Conservation (phyloP, 2,113 vertebrate genomes). For the Mastomys natalensis region DNA sequence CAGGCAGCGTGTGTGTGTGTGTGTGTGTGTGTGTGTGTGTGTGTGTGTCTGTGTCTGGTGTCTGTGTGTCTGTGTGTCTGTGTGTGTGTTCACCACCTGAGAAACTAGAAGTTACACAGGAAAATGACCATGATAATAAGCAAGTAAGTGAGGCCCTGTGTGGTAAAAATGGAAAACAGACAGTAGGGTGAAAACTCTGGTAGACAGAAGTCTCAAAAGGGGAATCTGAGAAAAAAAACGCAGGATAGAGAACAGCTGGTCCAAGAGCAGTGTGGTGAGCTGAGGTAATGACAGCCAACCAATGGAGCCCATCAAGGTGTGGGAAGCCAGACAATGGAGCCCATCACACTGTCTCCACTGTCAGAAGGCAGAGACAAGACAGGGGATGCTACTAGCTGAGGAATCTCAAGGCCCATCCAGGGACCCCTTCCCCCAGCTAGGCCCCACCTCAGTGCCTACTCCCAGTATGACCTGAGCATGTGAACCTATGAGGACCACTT, state of each 20-base stretch:
- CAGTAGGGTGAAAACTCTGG: neutral
- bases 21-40: neutral
- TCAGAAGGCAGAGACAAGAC: too few species aligned
- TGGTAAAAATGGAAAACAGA: neutral
- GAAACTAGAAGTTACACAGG: neutral
- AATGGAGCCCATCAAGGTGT: neutral
- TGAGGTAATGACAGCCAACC: too few species aligned
- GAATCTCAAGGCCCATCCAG: neutral
- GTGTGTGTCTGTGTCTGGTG: neutral
- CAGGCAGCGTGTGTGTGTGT: too few species aligned
- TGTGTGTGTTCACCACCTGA: neutral
- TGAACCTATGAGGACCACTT: neutral
- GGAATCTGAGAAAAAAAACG: neutral
- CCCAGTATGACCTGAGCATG: neutral
- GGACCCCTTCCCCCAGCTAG: neutral
- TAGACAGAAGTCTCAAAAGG: neutral
- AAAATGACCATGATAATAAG: neutral
- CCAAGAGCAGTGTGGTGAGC: neutral
- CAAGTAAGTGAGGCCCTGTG: neutral
- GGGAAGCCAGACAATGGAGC: accelerated
- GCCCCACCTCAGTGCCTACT: neutral
- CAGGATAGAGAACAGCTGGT: too few species aligned
- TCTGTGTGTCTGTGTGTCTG: neutral
- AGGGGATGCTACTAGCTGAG: neutral
- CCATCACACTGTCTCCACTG: too few species aligned